Evolutionary conservation across 2,888 invertebrate genomes (phyloP), one percentile per base, ranked within the genome.

Genomic region (Acanthoscelides obtectus): DNA sequence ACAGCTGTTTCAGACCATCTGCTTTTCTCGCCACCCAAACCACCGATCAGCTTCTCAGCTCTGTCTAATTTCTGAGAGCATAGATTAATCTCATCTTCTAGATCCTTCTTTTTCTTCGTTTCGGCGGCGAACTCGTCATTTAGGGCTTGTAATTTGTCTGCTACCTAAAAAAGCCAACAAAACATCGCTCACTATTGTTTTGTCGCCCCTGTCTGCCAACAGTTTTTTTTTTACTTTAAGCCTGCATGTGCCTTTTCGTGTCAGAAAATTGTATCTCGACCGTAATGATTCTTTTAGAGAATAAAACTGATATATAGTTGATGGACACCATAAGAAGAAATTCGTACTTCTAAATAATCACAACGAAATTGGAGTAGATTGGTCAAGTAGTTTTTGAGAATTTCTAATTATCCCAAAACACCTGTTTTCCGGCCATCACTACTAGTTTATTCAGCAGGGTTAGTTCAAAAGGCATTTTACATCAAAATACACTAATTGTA

Each of bases 121-220:
- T 97, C 97, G 72, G 94, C 96, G 0, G 97, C 97, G 84, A 98
- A 96, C 85, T 96, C 96, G 84, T 99, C 98, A 85, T 98, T 97
- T 12, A 99, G 87, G 0, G 95, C 93, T 88, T 98, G 95, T 72
- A 97, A 85, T 83, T 95, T 94, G 82, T 95, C 95, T 5, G 93
- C 89, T 2, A 95, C 94, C 88, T 82, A 73, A 1, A 72, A 66
- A 68, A 70, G 63, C 20, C 8, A 12, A 3, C 25, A 25, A 12
- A 12, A 19, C n/a, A 73, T 76, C 82, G 74, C 93, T 86, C 84
- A n/a, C n/a, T n/a, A n/a, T n/a, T n/a, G n/a, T n/a, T n/a, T n/a
- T n/a, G n/a, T n/a, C n/a, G n/a, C n/a, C n/a, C n/a, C n/a, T n/a
- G n/a, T n/a, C n/a, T n/a, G n/a, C n/a, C n/a, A n/a, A n/a, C n/a